Evolutionary conservation across 2,888 invertebrate species (phyloP), one percentile per base, ranked within the genome.

Genomic region (Drosophila rubida): DNA sequence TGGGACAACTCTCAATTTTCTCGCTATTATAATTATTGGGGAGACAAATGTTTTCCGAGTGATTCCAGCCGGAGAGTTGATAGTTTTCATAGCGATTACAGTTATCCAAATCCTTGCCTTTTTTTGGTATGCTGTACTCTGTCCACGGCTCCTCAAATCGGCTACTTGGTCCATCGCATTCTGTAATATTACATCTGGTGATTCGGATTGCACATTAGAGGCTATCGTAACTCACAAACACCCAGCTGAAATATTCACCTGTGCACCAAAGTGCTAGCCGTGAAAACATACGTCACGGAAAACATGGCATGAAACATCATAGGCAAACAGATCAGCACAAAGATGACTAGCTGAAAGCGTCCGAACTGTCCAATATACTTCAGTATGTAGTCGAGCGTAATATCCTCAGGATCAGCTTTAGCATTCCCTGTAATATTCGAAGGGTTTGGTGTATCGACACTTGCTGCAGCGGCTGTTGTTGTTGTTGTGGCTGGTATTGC

Each of bases 201-300:
- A 74, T 51, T 67, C 45, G 44, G 25, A 53, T 62, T 32, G 1
- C 54, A 50, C 48, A 19, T 39, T 53, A 27, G 50, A n/a, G 35
- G 41, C 22, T 7, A 27, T 23, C 13, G 4, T 4, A 62, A 44
- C 50, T 30, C 53, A 53, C 50, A 16, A 61, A 39, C 22, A 41
- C 1, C 5, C 44, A 6, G 14, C 42, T 8, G 13, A 37, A 9
- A 66, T 66, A 32, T 79, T 89, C 92, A 96, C 96, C 96, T 95
- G 93, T 95, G 95, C 41, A 94, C 93, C 14, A 95, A 92, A 65
- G 94, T 93, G 57, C 94, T 94, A 0, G 95, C 95, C 0, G 95
- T 95, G 90, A 96, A 96, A 61, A 95, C 94, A 83, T 94, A 96
- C 45, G 94, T 94, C 72, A 95, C 93, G 78, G 94, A 93, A 86